Evolutionary conservation across 2,113 vertebrate species (phyloP), one percentile per base, ranked within the genome.

Genomic region (Oryzias melastigma): DNA sequence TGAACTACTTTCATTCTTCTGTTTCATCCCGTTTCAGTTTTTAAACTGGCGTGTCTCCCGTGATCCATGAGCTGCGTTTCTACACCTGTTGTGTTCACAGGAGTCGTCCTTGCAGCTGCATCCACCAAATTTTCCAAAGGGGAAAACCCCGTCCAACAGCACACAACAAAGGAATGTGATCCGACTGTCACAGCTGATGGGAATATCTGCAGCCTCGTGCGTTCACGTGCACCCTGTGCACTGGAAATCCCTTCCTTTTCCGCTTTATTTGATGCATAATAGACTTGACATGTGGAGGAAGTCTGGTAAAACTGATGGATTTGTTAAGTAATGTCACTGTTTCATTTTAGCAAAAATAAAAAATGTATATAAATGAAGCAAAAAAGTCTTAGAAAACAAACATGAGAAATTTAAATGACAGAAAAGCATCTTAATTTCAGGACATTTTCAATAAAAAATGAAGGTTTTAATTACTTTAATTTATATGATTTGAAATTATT

Each of bases 121-220:
- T 79, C 65, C 69, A 73, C 66, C 65, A 70, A 35, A 12, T 68
- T 61, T 78, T 85, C 80, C 68, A 73, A 12, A 48, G 64, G 77
- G 75, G 81, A 65, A 80, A 82, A 64, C 73, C 64, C 77, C 64
- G 3, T 78, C 57, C 1, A 54, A 77, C 72, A 77, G 70, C 83
- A 73, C 78, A 84, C 59, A 81, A 81, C 81, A 81, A 80, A 75
- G 77, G 82, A 81, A 86, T 85, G 77, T 84, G 78, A 80, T 75
- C 54, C 35, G 58, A 62, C 78, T 78, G 79, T 80, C 78, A 77
- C 74, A 83, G 80, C 78, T 83, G 80, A 87, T 80, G 27, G 71
- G 73, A 68, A 75, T 62, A 75, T 78, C 79, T 72, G 73, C 40
- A 44, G 51, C 71, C 70, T 52, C 25, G 68, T 64, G 63, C 58